Evolutionary conservation across 1,140 invertebrate species (phyloP).

Genomic region (Trichomalopsis sarcophagae): DNA sequence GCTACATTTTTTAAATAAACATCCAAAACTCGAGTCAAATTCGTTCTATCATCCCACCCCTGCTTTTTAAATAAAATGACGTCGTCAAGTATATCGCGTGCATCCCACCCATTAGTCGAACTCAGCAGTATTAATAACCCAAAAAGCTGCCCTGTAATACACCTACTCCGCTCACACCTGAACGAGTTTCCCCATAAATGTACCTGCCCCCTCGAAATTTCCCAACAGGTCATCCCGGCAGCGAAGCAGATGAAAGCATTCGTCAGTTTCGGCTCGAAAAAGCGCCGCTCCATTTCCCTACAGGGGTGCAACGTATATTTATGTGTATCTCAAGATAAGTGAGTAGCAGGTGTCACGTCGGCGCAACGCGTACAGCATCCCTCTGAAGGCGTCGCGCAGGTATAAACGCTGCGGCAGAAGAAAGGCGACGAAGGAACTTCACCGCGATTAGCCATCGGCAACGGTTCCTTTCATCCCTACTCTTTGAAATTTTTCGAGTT

Average conservation of each 20-base stretch:
- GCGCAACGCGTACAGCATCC: background rate
- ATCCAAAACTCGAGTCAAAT: background rate
- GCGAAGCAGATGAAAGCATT: background rate
- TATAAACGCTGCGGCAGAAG: background rate
- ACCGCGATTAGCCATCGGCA: slow-evolving; percentile 61
- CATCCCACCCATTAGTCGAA: background rate
- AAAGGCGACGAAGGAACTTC: slow-evolving; percentile 55
- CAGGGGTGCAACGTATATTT: background rate
- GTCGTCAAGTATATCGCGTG: background rate
- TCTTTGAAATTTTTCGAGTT: background rate
- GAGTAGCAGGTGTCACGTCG: slow-evolving; percentile 67
- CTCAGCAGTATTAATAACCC: background rate
- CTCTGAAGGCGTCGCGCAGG: background rate
- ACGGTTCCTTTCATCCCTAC: slow-evolving; percentile 45
- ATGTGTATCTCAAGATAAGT: slow-evolving; percentile 51
- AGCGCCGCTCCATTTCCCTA: background rate
- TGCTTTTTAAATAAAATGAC: background rate
- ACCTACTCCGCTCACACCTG: background rate
- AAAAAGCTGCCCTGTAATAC: slow-evolving; percentile 9
- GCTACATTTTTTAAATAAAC: background rate
- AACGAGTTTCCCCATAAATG: background rate
- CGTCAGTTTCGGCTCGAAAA: background rate
- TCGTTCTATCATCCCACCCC: background rate
- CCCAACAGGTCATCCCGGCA: background rate
- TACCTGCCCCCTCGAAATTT: background rate